phyloP scores from a whole-genome alignment of 2,888 invertebrate genomes.

The Dynastes hyllus region DNA sequence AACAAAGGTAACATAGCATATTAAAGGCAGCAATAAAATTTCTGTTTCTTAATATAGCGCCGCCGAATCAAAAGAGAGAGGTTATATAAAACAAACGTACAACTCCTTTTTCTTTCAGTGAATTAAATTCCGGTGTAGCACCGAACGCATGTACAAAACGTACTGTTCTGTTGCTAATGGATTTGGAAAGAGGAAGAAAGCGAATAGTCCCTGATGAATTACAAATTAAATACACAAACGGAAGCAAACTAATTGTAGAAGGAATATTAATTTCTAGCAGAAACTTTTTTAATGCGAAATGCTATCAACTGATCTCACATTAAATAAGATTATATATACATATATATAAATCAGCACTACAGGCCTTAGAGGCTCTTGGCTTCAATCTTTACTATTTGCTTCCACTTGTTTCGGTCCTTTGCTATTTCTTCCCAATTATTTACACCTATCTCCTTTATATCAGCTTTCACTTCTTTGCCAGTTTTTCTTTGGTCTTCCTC shows the following conservation, averaged over 20 bases:
- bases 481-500: too few species aligned
- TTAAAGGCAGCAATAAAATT: constrained; percentile 22
- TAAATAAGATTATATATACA: background rate
- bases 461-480: too few species aligned
- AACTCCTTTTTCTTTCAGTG: background rate
- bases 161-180: constrained; percentile 31
- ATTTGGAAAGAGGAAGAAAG: constrained; percentile 47
- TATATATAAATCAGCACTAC: too few species aligned
- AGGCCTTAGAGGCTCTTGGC: too few species aligned
- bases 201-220: constrained; percentile 14
- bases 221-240: constrained; percentile 37
- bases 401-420: too few species aligned
- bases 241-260: constrained; percentile 27
- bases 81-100: constrained; percentile 12
- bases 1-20: constrained; percentile 16
- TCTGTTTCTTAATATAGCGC: constrained; percentile 29
- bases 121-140: constrained; percentile 28
- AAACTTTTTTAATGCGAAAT: background rate
- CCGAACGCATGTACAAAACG: constrained; percentile 8
- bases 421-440: too few species aligned
- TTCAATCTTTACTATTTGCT: too few species aligned
- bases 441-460: too few species aligned
- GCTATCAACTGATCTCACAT: background rate
- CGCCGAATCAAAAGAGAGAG: constrained; percentile 30
- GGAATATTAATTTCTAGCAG: constrained; percentile 21